phyloP scores from a whole-genome alignment of 1,140 invertebrate genomes.

The Cardiocondyla obscurior region DNA sequence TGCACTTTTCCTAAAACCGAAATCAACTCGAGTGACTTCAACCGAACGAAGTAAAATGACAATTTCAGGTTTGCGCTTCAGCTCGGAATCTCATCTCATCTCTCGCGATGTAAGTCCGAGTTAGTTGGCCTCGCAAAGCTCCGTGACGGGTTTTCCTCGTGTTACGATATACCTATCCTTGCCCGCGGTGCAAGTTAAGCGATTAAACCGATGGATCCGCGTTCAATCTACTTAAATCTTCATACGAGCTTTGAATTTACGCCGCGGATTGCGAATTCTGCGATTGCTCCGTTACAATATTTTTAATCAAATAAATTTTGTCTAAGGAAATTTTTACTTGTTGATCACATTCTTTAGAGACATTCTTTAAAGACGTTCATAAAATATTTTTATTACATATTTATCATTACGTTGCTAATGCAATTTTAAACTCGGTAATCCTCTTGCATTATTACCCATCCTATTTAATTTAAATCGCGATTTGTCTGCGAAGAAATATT shows the following conservation, averaged over 20 bases:
- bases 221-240: conserved; percentile 54
- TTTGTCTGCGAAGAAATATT: conserved; percentile 7
- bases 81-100: neutral
- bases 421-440: no score
- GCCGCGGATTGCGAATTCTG: neutral
- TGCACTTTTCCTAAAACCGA: conserved; percentile 18
- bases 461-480: neutral
- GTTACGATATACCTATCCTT: conserved; percentile 46
- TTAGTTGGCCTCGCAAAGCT: conserved; percentile 70
- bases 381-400: no score
- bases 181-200: conserved; percentile 67
- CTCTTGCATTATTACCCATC: neutral
- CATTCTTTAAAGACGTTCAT: no score
- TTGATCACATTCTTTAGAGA: neutral
- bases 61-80: neutral
- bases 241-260: neutral
- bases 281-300: neutral
- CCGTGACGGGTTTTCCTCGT: conserved; percentile 42
- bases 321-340: neutral
- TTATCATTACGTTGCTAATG: no score
- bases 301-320: neutral
- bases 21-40: conserved; percentile 32
- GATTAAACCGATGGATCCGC: conserved; percentile 59
- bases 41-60: conserved; percentile 47
- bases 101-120: conserved; percentile 41